phyloP scores from a whole-genome alignment of 2,888 invertebrate species.

The Stomorhina lunata region DNA sequence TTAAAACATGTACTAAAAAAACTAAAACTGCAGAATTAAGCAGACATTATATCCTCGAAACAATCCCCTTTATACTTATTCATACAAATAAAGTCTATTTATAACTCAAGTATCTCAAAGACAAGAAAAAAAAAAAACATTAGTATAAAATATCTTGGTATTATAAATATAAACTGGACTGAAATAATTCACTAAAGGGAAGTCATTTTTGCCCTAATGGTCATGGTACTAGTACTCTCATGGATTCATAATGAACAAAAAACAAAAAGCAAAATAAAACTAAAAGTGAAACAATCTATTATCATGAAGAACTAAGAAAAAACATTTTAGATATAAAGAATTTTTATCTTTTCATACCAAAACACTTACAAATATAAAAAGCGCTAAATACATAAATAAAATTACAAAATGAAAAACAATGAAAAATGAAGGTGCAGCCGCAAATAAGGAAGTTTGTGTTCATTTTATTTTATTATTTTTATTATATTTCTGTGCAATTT shows the following conservation, averaged over 20 bases:
- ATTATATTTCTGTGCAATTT: background rate
- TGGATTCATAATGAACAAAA: too few species aligned
- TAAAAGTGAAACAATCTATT: too few species aligned
- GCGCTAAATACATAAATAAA: background rate
- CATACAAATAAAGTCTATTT: conserved; percentile 8
- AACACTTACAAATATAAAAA: background rate
- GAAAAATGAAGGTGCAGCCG: background rate
- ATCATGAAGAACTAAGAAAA: too few species aligned
- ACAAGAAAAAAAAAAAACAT: conserved; percentile 10
- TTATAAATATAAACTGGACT: conserved; percentile 36
- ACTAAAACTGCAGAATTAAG: background rate
- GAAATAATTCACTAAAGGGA: conserved; percentile 16
- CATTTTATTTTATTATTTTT: background rate
- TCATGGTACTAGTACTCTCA: background rate
- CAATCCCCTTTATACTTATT: too few species aligned
- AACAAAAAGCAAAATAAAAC: too few species aligned
- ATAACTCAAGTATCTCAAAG: background rate
- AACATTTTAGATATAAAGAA: too few species aligned
- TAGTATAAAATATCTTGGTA: conserved; percentile 1
- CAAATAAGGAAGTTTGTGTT: background rate
- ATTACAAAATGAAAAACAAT: too few species aligned
- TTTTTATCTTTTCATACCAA: background rate
- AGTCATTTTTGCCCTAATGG: too few species aligned
- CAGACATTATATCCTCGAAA: conserved; percentile 12
- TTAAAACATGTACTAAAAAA: background rate